A percentile compares a stretch with the other conserved stretches of the same genome.
phyloP scores from a whole-genome alignment of 2,113 vertebrate species.

The Puffinus mauretanicus region DNA sequence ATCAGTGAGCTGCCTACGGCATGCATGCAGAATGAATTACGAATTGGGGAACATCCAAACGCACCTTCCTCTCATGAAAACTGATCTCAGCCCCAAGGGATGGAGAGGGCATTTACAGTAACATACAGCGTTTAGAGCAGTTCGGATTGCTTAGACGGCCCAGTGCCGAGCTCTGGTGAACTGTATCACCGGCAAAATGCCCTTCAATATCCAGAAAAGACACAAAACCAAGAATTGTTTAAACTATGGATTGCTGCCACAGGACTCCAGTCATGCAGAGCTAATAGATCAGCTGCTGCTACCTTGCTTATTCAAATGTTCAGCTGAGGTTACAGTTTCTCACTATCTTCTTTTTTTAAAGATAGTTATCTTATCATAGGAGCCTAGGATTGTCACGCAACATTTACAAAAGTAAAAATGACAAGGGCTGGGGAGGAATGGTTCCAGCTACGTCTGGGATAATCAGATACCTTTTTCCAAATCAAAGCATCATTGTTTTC shows the following conservation, averaged over 20 bases:
- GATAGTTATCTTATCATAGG: neutral
- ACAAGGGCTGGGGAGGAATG: constrained; percentile 35
- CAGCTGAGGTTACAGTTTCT: constrained; percentile 62
- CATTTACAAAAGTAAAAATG: constrained; percentile 65
- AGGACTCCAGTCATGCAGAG: constrained; percentile 64
- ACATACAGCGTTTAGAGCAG: neutral
- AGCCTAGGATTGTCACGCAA: constrained; percentile 69
- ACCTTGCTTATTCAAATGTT: neutral
- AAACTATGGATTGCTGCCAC: constrained; percentile 21
- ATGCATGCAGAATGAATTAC: neutral
- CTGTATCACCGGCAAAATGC: neutral
- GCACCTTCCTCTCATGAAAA: neutral
- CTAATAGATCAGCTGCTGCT: constrained; percentile 62
- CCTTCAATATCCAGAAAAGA: neutral
- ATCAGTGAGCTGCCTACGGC: neutral
- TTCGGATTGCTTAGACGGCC: neutral
- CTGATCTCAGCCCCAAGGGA: neutral
- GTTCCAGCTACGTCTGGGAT: constrained; percentile 41
- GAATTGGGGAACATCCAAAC: constrained; percentile 28
- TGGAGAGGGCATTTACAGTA: neutral
- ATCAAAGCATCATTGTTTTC: constrained; percentile 59
- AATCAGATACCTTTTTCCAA: constrained; percentile 21
- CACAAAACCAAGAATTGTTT: constrained; percentile 18
- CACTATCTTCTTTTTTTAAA: neutral
- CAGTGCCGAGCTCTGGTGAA: neutral